phyloP scores from a whole-genome alignment of 2,797 vertebrate genomes.

The Poeciliopsis turneri region DNA sequence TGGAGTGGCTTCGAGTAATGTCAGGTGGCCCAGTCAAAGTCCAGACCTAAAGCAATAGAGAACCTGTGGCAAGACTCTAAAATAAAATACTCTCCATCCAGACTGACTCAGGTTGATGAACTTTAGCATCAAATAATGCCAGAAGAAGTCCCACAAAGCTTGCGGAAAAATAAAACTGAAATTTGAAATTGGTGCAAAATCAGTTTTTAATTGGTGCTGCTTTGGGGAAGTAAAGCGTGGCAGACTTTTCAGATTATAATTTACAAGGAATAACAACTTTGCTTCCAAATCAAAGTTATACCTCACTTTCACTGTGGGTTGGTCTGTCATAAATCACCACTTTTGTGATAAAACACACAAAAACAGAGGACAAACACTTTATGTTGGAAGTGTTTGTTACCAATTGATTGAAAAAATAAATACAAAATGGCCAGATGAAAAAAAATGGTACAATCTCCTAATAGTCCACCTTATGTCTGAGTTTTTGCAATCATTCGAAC shows the following conservation, averaged over 20 bases:
- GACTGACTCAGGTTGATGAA: neutral
- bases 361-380: neutral
- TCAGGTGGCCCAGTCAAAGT: neutral
- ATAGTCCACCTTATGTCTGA: constrained; percentile 18
- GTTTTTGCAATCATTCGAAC: constrained; percentile 27
- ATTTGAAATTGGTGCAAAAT: neutral
- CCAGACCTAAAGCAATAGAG: neutral
- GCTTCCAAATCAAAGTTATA: neutral
- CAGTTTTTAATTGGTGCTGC: neutral
- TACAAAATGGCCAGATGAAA: neutral
- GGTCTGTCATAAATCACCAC: neutral
- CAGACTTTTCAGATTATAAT: neutral
- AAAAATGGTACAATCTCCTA: constrained; percentile 21
- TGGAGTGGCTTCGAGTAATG: neutral
- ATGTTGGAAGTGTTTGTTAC: neutral
- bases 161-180: neutral
- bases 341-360: neutral
- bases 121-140: neutral
- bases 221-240: neutral
- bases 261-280: neutral
- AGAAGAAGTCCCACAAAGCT: neutral
- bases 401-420: neutral
- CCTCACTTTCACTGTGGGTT: neutral
- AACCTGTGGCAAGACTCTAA: neutral
- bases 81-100: neutral